Evolutionary conservation across 2,888 invertebrate species (phyloP).

Genomic region (Prionchulus punctatus): DNA sequence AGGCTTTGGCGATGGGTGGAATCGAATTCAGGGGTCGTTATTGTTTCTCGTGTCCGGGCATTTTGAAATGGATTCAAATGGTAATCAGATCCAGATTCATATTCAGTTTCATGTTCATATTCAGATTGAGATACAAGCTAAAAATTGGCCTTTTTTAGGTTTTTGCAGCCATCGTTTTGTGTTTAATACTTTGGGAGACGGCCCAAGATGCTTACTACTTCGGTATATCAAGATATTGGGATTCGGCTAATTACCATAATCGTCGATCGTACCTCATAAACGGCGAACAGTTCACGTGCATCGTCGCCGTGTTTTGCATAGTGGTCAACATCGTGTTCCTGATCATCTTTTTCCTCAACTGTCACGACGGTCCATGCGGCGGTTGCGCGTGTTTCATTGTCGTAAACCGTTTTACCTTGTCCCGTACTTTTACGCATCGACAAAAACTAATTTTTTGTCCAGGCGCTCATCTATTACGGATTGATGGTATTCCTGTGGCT

Average conservation of each 20-base stretch:
- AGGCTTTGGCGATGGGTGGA: too few relatives aligned
- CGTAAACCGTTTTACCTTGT: neutral
- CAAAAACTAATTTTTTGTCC: too few relatives aligned
- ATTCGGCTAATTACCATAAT: neutral
- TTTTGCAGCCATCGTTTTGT: neutral
- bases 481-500: neutral
- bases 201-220: too few relatives aligned
- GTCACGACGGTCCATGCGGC: neutral
- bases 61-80: neutral
- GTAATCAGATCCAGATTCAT: neutral
- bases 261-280: neutral
- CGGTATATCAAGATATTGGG: neutral
- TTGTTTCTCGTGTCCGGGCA: neutral
- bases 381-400: neutral
- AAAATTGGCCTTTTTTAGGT: neutral
- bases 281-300: neutral
- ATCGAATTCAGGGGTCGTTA: neutral
- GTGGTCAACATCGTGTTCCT: neutral
- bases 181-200: neutral
- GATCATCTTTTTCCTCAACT: neutral
- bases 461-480: neutral
- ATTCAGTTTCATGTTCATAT: neutral
- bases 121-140: neutral
- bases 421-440: too few relatives aligned
- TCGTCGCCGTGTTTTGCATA: neutral